These are phyloP conservation scores for Centropristis striata DNA, from an alignment of 2,113 vertebrate genomes.

Conservation along the genomic window DNA sequence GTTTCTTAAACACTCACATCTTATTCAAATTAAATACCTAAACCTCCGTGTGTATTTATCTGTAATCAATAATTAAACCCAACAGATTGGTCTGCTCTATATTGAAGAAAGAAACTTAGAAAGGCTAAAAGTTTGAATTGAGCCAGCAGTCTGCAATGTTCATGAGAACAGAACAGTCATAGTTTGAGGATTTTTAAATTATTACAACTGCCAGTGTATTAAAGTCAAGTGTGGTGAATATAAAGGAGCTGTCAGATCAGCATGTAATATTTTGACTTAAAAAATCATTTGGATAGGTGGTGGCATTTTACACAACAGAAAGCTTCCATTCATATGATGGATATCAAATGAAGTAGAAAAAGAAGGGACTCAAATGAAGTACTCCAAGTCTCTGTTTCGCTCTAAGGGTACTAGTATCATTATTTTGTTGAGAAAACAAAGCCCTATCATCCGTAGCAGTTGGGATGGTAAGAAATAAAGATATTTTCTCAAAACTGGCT, in stretches of 20 bases:
- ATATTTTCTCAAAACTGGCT: background rate
- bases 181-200: background rate
- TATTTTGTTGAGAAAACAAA: too few relatives aligned
- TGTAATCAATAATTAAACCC: background rate
- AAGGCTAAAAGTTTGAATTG: background rate
- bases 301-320: too few relatives aligned
- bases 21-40: background rate
- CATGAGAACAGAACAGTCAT: background rate
- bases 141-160: background rate
- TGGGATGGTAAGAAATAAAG: background rate
- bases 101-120: background rate
- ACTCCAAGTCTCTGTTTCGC: too few relatives aligned
- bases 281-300: too few relatives aligned
- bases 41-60: background rate
- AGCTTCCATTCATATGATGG: too few relatives aligned
- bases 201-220: background rate
- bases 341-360: too few relatives aligned
- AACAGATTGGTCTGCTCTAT: background rate
- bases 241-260: too few relatives aligned
- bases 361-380: too few relatives aligned
- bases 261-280: too few relatives aligned
- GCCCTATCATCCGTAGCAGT: too few relatives aligned
- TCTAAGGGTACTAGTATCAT: too few relatives aligned
- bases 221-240: too few relatives aligned
- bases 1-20: background rate